phyloP scores from a whole-genome alignment of 2,797 vertebrate species.

The Chrysolophus pictus region DNA sequence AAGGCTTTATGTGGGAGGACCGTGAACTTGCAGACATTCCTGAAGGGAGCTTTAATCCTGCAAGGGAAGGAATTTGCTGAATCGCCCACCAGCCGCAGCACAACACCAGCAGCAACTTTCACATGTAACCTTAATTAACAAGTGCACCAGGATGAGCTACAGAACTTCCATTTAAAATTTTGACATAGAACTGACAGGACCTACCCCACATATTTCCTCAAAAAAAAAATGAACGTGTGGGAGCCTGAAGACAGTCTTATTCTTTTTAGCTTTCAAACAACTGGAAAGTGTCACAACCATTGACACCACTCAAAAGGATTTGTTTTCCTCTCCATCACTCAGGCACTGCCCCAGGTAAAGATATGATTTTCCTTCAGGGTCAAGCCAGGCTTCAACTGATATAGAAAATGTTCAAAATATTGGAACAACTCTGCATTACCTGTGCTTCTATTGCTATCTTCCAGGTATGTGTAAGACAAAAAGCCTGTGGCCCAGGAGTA shows the following conservation, averaged over 20 bases:
- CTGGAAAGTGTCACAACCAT: constrained; percentile 38
- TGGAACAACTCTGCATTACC: not conserved
- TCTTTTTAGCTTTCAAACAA: constrained; percentile 53
- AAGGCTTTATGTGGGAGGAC: constrained; percentile 63
- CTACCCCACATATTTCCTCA: constrained; percentile 1
- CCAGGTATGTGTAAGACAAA: not conserved
- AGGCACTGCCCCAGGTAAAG: constrained; percentile 2
- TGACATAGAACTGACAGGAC: not conserved
- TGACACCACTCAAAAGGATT: constrained; percentile 2
- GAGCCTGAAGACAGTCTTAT: constrained; percentile 19
- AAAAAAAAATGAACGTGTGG: constrained; percentile 2
- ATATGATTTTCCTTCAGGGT: constrained; percentile 21
- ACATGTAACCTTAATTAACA: constrained; percentile 33
- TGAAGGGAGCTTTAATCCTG: constrained; percentile 62
- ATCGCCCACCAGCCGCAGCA: constrained; percentile 31
- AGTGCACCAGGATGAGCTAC: not conserved
- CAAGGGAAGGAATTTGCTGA: constrained; percentile 62
- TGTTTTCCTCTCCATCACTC: constrained; percentile 2
- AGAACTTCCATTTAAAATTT: constrained; percentile 19
- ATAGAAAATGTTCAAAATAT: not conserved
- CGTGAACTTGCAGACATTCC: constrained; percentile 61
- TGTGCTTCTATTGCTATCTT: not conserved
- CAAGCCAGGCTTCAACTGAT: not conserved
- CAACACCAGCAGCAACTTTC: constrained; percentile 17
- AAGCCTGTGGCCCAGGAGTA: not conserved